Percentiles rank a stretch among this genome's conserved stretches.
Evolutionary conservation across 2,113 vertebrate genomes (phyloP).

Genomic region (Callionymus lyra): DNA sequence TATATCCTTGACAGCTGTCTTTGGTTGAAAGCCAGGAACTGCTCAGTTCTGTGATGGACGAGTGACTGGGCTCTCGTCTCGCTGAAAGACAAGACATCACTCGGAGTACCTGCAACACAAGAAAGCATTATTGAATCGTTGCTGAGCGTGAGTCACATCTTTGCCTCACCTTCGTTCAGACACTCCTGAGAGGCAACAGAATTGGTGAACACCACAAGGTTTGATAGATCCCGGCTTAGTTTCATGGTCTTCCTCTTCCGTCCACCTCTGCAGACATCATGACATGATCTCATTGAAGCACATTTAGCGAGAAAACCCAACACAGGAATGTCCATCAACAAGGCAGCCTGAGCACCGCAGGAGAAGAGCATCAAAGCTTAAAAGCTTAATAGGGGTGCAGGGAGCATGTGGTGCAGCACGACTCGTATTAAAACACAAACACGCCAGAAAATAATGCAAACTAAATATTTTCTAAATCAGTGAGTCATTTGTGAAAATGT

Average conservation of each 20-base stretch:
- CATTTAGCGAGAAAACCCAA: no score
- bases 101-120: constrained; percentile 71
- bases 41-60: constrained; percentile 84
- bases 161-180: constrained; percentile 78
- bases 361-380: constrained; percentile 42
- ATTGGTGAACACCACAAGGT: constrained; percentile 90
- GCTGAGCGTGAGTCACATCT: neutral
- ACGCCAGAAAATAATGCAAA: no score
- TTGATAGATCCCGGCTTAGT: constrained; percentile 88
- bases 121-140: neutral
- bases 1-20: constrained; percentile 91
- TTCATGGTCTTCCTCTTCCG: constrained; percentile 90
- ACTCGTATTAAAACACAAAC: constrained; percentile 12
- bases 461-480: no score
- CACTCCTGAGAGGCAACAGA: constrained; percentile 89
- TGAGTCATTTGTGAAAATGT: no score
- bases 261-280: constrained; percentile 59
- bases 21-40: constrained; percentile 89
- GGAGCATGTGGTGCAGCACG: constrained; percentile 18
- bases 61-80: constrained; percentile 88
- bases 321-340: constrained; percentile 22
- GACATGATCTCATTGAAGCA: no score
- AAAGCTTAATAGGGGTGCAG: constrained; percentile 25
- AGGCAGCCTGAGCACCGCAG: constrained; percentile 22
- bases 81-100: constrained; percentile 90